Conservation (phyloP, 2,113 vertebrate genomes). For the Paramormyrops kingsleyae region DNA sequence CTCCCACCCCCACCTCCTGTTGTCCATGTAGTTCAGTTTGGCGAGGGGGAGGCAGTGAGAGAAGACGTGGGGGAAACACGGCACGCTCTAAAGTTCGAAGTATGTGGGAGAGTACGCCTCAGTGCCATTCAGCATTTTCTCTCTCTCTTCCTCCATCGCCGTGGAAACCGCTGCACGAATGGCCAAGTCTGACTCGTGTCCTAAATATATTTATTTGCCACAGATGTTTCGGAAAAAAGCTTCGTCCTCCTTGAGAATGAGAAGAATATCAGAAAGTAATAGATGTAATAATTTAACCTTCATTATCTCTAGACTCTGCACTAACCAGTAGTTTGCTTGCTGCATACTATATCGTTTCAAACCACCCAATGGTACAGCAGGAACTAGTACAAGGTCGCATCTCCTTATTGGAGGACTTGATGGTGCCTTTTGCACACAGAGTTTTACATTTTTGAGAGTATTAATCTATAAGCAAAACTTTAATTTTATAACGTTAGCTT, state of each 20-base stretch:
- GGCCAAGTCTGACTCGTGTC: conserved; percentile 36
- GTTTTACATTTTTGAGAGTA: background rate
- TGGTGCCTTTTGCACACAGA: background rate
- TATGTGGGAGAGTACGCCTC: conserved; percentile 31
- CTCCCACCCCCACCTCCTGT: conserved; percentile 22
- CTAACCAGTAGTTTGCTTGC: conserved; percentile 26
- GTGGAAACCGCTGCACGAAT: conserved; percentile 23
- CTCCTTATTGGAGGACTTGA: background rate
- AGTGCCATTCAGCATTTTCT: conserved; percentile 14
- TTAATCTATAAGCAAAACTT: background rate
- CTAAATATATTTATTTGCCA: conserved; percentile 45
- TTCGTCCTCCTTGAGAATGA: conserved; percentile 68
- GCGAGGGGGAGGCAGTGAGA: conserved; percentile 30
- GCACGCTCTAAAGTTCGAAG: conserved; percentile 41
- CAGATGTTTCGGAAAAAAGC: conserved; percentile 73
- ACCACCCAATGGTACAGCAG: conserved; percentile 29
- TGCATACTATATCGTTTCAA: conserved; percentile 43
- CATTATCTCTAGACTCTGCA: conserved; percentile 39
- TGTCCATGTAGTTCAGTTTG: conserved; percentile 19
- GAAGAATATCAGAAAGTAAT: conserved; percentile 63
- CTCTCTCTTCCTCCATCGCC: conserved; percentile 17
- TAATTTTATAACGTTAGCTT: background rate
- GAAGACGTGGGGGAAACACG: conserved; percentile 32
- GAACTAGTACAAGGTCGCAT: background rate
- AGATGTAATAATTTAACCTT: conserved; percentile 58